Conservation (phyloP, 2,797 vertebrate genomes). For the Xiphophorus birchmanni region DNA sequence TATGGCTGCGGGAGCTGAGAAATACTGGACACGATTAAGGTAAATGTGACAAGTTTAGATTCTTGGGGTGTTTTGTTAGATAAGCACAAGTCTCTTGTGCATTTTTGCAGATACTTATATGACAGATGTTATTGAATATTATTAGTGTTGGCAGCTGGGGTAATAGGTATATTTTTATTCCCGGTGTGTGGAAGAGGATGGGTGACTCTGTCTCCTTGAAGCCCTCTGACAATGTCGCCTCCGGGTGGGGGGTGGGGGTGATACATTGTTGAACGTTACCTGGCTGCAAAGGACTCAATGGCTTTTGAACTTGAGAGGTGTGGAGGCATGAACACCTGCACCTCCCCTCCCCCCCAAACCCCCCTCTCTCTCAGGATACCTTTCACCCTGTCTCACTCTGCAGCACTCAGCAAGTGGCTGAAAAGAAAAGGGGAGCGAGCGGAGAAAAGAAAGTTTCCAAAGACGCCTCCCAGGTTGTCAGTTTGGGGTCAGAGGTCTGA, state of each 20-base stretch:
- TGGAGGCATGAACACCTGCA: slow-evolving; percentile 82
- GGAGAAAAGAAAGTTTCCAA: slow-evolving; percentile 75
- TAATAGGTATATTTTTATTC: slow-evolving; percentile 59
- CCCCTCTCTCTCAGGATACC: slow-evolving; percentile 57
- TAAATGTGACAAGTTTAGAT: slow-evolving; percentile 40
- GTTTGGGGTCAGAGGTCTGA: slow-evolving; percentile 74
- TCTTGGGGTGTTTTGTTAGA: slow-evolving; percentile 51
- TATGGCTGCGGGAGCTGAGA: slow-evolving; percentile 61
- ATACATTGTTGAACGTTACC: slow-evolving; percentile 75
- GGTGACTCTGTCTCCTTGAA: slow-evolving; percentile 27
- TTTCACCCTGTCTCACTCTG: slow-evolving; percentile 76
- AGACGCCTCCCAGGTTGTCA: slow-evolving; percentile 75
- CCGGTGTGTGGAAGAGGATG: neutral
- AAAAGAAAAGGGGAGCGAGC: slow-evolving; percentile 68
- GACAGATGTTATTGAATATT: slow-evolving; percentile 35
- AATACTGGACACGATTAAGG: slow-evolving; percentile 48
- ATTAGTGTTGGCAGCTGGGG: slow-evolving; percentile 27
- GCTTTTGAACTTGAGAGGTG: slow-evolving; percentile 85
- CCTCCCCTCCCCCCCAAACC: neutral
- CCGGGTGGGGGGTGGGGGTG: slow-evolving; percentile 53
- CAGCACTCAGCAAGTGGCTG: slow-evolving; percentile 67
- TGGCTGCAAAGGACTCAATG: slow-evolving; percentile 75
- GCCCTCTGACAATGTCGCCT: slow-evolving; percentile 58
- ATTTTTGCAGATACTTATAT: slow-evolving; percentile 55
- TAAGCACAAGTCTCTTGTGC: slow-evolving; percentile 43